These are phyloP conservation scores for Urocyon cinereoargenteus DNA, from an alignment of 2,797 vertebrate genomes.

Conservation along the genomic window DNA sequence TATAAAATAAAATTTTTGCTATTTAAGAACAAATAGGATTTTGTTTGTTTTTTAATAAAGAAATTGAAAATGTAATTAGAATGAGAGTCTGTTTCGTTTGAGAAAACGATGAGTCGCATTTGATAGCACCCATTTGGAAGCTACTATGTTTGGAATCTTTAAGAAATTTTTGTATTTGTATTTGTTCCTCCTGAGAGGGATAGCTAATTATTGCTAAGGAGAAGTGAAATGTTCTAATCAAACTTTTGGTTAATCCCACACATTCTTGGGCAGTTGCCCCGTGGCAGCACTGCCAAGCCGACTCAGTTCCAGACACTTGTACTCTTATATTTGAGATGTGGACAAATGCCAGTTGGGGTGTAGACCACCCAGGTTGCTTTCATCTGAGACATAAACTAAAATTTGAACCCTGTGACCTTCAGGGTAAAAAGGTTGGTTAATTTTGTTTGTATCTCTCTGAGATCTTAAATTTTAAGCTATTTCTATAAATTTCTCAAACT, in stretches of 20 bases:
- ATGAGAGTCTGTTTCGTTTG: background rate
- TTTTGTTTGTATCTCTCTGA: conserved; percentile 34
- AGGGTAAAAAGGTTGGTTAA: conserved; percentile 30
- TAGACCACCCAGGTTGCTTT: conserved; percentile 57
- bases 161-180: background rate
- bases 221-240: background rate
- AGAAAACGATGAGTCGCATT: background rate
- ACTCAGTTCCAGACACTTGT: background rate
- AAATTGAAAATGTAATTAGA: conserved; percentile 43
- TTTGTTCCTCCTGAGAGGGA: conserved; percentile 5
- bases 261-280: background rate
- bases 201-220: background rate
- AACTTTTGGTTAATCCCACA: background rate
- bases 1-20: conserved; percentile 47
- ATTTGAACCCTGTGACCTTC: conserved; percentile 30
- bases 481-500: background rate
- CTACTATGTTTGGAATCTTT: background rate
- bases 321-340: background rate
- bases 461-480: conserved; percentile 13
- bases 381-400: conserved; percentile 24
- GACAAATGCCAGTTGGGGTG: background rate
- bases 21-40: conserved; percentile 42
- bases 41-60: conserved; percentile 50
- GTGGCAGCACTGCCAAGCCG: background rate
- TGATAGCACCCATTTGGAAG: background rate